phyloP scores from a whole-genome alignment of 2,113 vertebrate genomes.

The Paradoxurus hermaphroditus region DNA sequence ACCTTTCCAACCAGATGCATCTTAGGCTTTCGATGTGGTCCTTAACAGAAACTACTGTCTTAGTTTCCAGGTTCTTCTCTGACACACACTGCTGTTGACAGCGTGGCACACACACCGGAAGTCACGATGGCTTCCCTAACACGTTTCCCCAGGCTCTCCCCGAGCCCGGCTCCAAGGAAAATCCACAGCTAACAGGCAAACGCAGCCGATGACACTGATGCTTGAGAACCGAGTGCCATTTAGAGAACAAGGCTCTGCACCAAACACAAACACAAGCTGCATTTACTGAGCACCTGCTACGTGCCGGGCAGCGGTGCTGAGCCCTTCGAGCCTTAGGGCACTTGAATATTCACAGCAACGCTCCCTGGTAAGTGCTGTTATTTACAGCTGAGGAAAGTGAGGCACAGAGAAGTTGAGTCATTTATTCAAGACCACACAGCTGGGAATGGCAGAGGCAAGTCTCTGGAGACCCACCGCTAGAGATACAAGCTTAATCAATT shows the following conservation, averaged over 20 bases:
- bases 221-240: not conserved
- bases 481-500: not conserved
- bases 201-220: not conserved
- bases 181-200: not conserved
- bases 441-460: not conserved
- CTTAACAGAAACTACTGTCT: not conserved
- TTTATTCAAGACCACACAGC: not conserved
- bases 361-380: not conserved
- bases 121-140: not conserved
- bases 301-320: not conserved
- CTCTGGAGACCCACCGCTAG: not conserved
- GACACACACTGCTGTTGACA: not conserved
- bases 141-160: not conserved
- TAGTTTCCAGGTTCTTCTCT: not conserved
- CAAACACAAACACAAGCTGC: not conserved
- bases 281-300: not conserved
- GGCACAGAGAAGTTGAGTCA: not conserved
- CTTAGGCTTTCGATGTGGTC: not conserved
- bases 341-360: not conserved
- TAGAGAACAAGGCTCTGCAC: not conserved
- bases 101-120: fast-evolving
- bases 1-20: not conserved
- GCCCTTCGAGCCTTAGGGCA: not conserved
- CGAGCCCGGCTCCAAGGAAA: not conserved
- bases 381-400: not conserved